Conservation (phyloP, 2,888 invertebrate genomes). For the Drosophila vallismaia region DNA sequence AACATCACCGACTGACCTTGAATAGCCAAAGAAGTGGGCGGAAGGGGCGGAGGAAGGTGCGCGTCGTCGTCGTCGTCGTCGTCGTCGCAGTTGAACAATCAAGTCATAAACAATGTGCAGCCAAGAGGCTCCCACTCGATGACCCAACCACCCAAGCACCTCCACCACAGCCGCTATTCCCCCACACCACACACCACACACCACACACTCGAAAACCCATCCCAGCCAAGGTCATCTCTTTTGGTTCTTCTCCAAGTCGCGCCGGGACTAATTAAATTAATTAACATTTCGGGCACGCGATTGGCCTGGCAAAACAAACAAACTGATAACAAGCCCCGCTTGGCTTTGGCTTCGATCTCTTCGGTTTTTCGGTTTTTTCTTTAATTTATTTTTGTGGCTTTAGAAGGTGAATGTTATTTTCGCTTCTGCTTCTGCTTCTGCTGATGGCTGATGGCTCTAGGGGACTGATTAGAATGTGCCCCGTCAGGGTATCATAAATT, state of each 20-base stretch:
- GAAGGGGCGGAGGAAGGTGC: constrained; percentile 19
- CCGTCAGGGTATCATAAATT: constrained; percentile 62
- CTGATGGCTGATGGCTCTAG: constrained; percentile 32
- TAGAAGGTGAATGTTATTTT: constrained; percentile 56
- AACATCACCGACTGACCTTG: constrained; percentile 57
- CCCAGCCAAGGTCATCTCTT: constrained; percentile 40
- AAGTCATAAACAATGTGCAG: constrained; percentile 77
- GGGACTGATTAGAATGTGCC: constrained; percentile 66
- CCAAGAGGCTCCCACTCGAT: constrained; percentile 55
- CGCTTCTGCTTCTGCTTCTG: constrained; percentile 18
- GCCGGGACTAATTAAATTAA: constrained; percentile 69
- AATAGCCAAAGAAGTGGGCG: constrained; percentile 57
- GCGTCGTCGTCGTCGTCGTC: not conserved
- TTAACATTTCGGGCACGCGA: constrained; percentile 73
- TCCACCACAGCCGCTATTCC: constrained; percentile 2
- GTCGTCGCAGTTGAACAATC: constrained; percentile 66
- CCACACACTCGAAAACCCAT: not conserved
- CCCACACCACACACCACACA: not conserved
- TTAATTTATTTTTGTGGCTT: constrained; percentile 37
- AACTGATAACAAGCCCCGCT: constrained; percentile 64
- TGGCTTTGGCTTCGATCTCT: constrained; percentile 4
- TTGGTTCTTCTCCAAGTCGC: constrained; percentile 45
- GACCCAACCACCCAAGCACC: constrained; percentile 14
- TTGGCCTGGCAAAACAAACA: constrained; percentile 58
- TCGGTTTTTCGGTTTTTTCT: constrained; percentile 11